Evolutionary conservation across 2,797 vertebrate species (phyloP), one percentile per base, ranked within the genome.

Genomic region (Kryptolebias ocellatus): DNA sequence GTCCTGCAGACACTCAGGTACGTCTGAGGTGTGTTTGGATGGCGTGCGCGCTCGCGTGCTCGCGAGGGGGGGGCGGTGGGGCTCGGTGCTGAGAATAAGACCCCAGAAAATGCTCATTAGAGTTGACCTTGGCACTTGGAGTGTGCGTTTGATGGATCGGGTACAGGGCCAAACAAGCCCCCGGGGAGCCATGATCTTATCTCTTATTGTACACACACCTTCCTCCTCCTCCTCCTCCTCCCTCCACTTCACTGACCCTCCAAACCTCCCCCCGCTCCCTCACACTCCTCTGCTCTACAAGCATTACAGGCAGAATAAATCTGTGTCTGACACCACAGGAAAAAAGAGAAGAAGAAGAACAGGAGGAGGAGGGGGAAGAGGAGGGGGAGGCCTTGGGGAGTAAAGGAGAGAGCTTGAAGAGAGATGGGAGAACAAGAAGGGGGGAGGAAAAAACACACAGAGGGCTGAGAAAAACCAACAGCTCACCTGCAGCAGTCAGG

Each of bases 111-210:
- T 94, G 94, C 96, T 98, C 92, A 95, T 99, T 99, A 99, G 95
- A 71, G 93, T 95, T 96, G 97, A 98, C 98, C 98, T 97, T 96
- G 95, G 96, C 95, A 95, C 90, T 79, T 90, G 94, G 87, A 94
- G 64, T 64, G 86, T 86, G 89, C 87, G 94, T 94, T 98, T 98
- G 97, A 98, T 96, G 95, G 96, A 98, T 97, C 90, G 90, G 94
- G 94, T 95, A 91, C 39, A 79, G 94, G 91, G 93, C 95, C 87
- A 95, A 95, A 96, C 95, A 94, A 95, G 94, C 89, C 97, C 93
- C 94, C 0, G 51, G 96, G 95, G 95, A 96, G 86, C 82, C 70
- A 86, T 94, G 89, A 95, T 93, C 93, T 95, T 94, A 97, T 98
- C 96, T 96, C 93, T 98, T 96, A 97, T 92, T 89, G 95, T 96